Base-by-base conservation (phyloP, 2,113 vertebrate species). In the Rhadina sibilatrix region DNA sequence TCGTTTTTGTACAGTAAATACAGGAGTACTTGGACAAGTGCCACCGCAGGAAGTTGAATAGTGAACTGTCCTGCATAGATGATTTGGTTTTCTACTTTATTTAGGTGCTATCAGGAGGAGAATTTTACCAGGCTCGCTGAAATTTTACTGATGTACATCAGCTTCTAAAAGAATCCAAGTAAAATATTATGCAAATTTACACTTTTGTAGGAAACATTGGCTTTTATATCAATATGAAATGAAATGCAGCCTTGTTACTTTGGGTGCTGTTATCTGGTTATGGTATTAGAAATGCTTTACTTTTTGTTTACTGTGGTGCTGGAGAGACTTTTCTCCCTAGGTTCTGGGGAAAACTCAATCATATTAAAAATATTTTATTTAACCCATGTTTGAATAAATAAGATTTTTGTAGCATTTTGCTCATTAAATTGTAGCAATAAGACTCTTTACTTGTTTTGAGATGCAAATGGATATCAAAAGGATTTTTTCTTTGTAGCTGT, bases 361-460 rank as follows among this genome's bases (percentile, higher is more conserved):
- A 31, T 40, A 68, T 75, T 86, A 85, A 93, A 78, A 42, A 35
- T 60, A 59, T 40, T 80, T 90, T 90, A 50, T 72, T 75, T 60
- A 60, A 88, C 49, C 8, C 46, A 7, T 54, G 31, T 81, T 83
- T 93, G 47, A 90, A 84, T 94, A 89, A 95, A 69, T 57, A 87
- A 91, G 22, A 4, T 40, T 83, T 81, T 83, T 77, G 21, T 76
- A 90, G 61, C n/a, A 53, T 27, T 89, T 96, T 89, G 42, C 60
- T 96, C 66, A 77, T 82, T 93, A 76, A 83, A 93, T 59, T 74
- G 71, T 71, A 72, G 22, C 30, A 40, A 81, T 76, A 95, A 83
- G 19, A 53, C 37, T 81, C 33, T 70, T 52, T 71, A 46, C 79
- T 78, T 83, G 33, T 87, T 33, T 70, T 86, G 84, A 71, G 35